Percentiles rank a stretch among this genome's conserved stretches.
Conservation (phyloP, 1,140 invertebrate genomes). For the Caenorhabditis tropicalis region DNA sequence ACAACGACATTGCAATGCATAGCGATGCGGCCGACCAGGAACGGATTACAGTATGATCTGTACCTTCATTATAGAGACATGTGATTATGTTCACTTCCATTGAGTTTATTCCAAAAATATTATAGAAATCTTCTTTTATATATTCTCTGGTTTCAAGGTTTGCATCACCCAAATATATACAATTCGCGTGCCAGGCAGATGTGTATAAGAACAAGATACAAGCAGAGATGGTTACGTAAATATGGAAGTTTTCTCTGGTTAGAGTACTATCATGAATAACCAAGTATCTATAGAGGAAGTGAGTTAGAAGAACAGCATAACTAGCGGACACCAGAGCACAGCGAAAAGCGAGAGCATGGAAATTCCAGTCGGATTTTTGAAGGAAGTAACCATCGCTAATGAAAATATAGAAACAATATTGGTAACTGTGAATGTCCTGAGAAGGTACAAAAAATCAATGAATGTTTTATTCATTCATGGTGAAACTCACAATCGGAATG, state of each 20-base stretch:
- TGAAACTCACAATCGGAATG: background rate
- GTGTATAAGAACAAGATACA: background rate
- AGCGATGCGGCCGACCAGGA: background rate
- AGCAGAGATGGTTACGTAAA: background rate
- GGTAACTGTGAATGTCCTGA: background rate
- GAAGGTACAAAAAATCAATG: too few species aligned
- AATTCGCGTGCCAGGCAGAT: background rate
- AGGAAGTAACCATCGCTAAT: background rate
- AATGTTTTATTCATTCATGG: too few species aligned
- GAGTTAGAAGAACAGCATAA: background rate
- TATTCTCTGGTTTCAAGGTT: background rate
- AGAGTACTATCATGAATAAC: background rate
- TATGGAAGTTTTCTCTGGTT: background rate
- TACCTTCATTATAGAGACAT: background rate
- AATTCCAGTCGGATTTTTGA: background rate
- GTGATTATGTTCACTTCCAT: background rate
- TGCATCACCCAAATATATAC: background rate
- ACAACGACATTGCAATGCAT: background rate
- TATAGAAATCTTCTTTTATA: background rate
- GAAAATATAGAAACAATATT: background rate
- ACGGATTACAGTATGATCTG: background rate
- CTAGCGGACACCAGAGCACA: background rate
- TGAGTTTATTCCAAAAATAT: background rate
- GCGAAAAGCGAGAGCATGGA: background rate
- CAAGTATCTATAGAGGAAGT: background rate